Evolutionary conservation across 2,888 invertebrate species (phyloP), one percentile per base, ranked within the genome.

Genomic region (Oasisia sp.): DNA sequence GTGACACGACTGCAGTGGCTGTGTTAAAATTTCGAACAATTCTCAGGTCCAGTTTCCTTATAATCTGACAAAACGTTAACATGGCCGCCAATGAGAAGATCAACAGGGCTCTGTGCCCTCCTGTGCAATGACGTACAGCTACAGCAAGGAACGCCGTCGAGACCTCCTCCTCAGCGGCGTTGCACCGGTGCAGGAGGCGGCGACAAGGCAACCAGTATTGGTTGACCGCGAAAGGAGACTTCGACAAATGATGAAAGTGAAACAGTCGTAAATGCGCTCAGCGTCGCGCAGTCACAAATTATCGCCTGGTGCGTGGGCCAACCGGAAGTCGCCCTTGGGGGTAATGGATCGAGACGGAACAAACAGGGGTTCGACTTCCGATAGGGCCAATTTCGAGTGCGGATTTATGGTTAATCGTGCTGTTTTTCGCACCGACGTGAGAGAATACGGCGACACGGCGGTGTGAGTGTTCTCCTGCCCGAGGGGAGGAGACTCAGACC

Each of bases 301-400:
- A 74, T 14, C 74, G 74, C n/a, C 27, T 27, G 74, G 74, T 4
- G 74, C 74, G 74, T 50, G 74, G 74, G 74, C 27, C 74, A 74
- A 74, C 74, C 74, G 74, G 74, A 74, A 74, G 19, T 74, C 74
- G 74, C 74, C 74, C 19, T 19, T 27, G 74, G n/a, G 74, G 19
- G 74, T 74, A 74, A 74, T 74, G 74, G 74, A 74, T 74, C 74
- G 27, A 74, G n/a, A 74, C 74, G 74, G 74, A 74, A 74, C 74
- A 74, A 74, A 74, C 74, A 74, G 74, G 74, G 74, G 3, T 74
- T 74, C 74, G 74, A n/a, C 74, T 74, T 74, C 74, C 74, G 74
- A 74, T n/a, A 74, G 74, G 19, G n/a, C 74, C 74, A 74, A 74
- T 74, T 74, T 74, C 74, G 27, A 74, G 74, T 74, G 74, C 74